These are phyloP conservation scores for Etheostoma cragini DNA, from an alignment of 2,113 vertebrate species.

Conservation along the genomic window DNA sequence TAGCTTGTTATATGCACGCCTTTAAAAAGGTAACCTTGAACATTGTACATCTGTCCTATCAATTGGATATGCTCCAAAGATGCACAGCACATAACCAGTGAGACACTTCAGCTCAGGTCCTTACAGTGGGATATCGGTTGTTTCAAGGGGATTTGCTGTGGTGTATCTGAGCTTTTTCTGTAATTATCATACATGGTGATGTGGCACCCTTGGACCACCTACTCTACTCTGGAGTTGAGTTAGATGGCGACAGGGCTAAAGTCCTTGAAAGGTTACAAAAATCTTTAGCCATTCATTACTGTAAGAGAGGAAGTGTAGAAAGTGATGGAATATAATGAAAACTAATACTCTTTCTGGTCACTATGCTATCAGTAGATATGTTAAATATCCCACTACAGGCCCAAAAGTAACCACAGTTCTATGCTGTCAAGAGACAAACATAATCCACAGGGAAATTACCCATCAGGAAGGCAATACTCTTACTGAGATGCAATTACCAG, in stretches of 20 bases:
- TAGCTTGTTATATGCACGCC: constrained; percentile 53
- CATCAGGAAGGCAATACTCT: constrained; percentile 84
- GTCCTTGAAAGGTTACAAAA: constrained; percentile 81
- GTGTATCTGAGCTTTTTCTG: constrained; percentile 26
- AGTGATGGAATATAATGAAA: constrained; percentile 80
- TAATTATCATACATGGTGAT: constrained; percentile 15
- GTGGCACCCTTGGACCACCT: constrained; percentile 41
- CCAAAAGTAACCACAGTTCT: constrained; percentile 78
- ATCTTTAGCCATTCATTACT: constrained; percentile 79
- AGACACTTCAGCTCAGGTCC: constrained; percentile 40
- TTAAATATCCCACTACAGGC: constrained; percentile 83
- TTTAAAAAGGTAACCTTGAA: constrained; percentile 79
- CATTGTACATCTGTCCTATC: constrained; percentile 71
- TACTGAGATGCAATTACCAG: constrained; percentile 86
- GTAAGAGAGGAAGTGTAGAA: constrained; percentile 58
- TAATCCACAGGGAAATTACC: constrained; percentile 86
- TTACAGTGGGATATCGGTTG: constrained; percentile 49
- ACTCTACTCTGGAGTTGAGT: constrained; percentile 51
- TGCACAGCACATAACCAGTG: constrained; percentile 62
- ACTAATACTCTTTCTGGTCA: constrained; percentile 77
- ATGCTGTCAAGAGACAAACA: constrained; percentile 82
- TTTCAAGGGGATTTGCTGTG: constrained; percentile 70
- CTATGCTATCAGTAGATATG: constrained; percentile 78
- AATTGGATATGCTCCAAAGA: constrained; percentile 74
- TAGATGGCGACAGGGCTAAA: constrained; percentile 60